A percentile compares a stretch with the other conserved stretches of the same genome.
Conservation (phyloP, 2,113 vertebrate species). For the Dicrurus megarhynchus region DNA sequence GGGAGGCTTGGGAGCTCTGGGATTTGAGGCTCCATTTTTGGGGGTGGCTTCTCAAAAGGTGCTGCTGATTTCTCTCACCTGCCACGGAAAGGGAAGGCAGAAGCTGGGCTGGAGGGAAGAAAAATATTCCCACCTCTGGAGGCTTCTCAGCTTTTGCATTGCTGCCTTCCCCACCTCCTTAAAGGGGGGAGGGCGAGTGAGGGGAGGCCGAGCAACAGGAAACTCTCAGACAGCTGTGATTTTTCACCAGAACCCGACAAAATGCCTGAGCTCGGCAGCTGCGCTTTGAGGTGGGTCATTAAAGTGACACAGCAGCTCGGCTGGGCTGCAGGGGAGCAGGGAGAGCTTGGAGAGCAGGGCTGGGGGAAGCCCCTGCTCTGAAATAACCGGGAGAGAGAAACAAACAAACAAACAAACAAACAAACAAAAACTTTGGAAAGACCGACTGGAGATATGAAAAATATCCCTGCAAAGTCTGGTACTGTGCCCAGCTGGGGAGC, state of each 20-base stretch:
- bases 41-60: not conserved
- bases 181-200: rapidly evolving
- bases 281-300: not conserved
- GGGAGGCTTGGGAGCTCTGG: not conserved
- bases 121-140: not conserved
- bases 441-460: not conserved
- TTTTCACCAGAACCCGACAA: not conserved
- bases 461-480: not conserved
- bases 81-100: not conserved
- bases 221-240: constrained; percentile 5
- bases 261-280: not conserved
- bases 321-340: not conserved
- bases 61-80: not conserved
- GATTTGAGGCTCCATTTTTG: not conserved
- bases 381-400: not conserved
- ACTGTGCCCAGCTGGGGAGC: not conserved
- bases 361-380: not conserved
- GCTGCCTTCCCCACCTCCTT: not conserved
- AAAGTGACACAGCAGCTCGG: not conserved
- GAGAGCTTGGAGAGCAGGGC: not conserved
- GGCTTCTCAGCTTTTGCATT: not conserved
- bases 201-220: not conserved
- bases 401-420: not conserved
- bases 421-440: not conserved
- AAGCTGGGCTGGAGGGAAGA: not conserved